Evolutionary conservation across 2,888 invertebrate genomes (phyloP).

Genomic region (Dasypolia templi): DNA sequence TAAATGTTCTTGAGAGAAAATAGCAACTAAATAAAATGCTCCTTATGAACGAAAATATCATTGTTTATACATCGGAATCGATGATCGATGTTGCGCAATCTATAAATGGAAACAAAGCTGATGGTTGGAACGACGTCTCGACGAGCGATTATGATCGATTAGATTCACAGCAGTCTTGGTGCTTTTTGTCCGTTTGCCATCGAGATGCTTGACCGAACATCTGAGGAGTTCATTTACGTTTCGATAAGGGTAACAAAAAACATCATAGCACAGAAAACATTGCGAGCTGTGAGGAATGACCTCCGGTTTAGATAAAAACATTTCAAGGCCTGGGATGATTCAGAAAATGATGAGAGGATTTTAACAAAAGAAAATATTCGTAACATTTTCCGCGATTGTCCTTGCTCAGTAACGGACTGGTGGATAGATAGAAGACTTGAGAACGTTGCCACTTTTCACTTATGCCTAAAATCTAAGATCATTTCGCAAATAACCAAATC

Average conservation of each 20-base stretch:
- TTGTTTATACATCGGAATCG: conserved; percentile 59
- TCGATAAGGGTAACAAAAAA: conserved; percentile 66
- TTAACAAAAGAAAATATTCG: conserved; percentile 41
- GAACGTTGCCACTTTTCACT: conserved; percentile 4
- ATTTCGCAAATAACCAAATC: conserved; percentile 56
- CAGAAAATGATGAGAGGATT: conserved; percentile 23
- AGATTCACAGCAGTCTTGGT: conserved; percentile 69
- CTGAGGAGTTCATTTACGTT: conserved; percentile 76
- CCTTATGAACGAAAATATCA: conserved; percentile 52
- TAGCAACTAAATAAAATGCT: conserved; percentile 31
- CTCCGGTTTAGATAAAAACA: conserved; percentile 47
- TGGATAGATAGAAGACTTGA: conserved; percentile 16
- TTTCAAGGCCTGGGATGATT: conserved; percentile 52
- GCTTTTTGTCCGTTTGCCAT: conserved; percentile 71
- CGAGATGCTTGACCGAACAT: conserved; percentile 72
- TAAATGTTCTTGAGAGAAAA: conserved; percentile 45
- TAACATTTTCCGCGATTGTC: conserved; percentile 24
- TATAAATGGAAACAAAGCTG: conserved; percentile 78
- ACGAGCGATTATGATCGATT: conserved; percentile 80
- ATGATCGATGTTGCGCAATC: conserved; percentile 73
- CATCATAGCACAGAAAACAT: conserved; percentile 47
- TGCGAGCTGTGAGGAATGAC: conserved; percentile 60
- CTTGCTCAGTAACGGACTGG: conserved; percentile 11
- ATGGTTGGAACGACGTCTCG: conserved; percentile 70
- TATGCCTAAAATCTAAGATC: not conserved